Evolutionary conservation across 2,797 vertebrate genomes (phyloP).

Genomic region (Hoplostethus atlanticus): DNA sequence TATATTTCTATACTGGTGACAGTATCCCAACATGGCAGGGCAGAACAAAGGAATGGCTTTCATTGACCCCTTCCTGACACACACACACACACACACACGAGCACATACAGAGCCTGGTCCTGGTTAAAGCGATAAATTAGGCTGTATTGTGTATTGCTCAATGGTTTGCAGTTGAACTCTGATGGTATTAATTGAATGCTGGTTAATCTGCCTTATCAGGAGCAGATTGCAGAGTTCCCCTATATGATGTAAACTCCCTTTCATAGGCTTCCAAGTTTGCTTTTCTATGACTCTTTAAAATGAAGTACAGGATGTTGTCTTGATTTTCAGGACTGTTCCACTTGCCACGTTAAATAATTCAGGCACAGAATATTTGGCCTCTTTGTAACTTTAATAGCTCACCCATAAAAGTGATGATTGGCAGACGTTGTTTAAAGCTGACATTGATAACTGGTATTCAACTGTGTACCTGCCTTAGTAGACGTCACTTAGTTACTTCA

Average conservation of each 20-base stretch:
- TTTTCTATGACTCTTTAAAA: slow-evolving; percentile 34
- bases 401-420: too few relatives aligned
- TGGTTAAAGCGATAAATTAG: slow-evolving; percentile 72
- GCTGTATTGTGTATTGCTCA: slow-evolving; percentile 56
- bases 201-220: slow-evolving; percentile 76
- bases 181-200: slow-evolving; percentile 77
- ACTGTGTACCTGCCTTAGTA: too few relatives aligned
- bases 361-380: slow-evolving; percentile 2
- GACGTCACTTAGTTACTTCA: too few relatives aligned
- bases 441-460: too few relatives aligned
- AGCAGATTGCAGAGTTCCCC: slow-evolving; percentile 72
- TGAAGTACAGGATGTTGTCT: slow-evolving; percentile 38
- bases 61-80: slow-evolving; percentile 32
- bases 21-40: slow-evolving; percentile 16
- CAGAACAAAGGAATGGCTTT: slow-evolving; percentile 24
- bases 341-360: slow-evolving; percentile 29
- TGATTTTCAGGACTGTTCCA: slow-evolving; percentile 45
- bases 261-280: slow-evolving; percentile 52
- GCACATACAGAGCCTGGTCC: slow-evolving; percentile 57
- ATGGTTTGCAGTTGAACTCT: slow-evolving; percentile 70
- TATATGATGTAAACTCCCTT: slow-evolving; percentile 66
- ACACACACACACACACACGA: background rate
- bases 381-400: background rate
- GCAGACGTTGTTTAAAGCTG: too few relatives aligned
- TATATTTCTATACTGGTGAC: slow-evolving; percentile 8